phyloP scores from a whole-genome alignment of 2,797 vertebrate genomes.

The Chelonia mydas region DNA sequence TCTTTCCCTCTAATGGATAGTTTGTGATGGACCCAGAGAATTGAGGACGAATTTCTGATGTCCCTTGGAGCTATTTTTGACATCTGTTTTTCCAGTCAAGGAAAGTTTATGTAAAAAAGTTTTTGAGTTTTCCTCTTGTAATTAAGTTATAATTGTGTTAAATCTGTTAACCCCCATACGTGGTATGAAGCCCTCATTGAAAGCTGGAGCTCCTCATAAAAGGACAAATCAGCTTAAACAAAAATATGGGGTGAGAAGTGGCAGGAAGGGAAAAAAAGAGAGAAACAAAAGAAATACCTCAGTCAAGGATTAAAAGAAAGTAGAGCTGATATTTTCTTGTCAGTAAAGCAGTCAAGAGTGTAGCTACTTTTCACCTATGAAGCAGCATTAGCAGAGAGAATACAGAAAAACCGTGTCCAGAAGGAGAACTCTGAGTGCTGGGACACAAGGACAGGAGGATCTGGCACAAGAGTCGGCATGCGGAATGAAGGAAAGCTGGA shows the following conservation, averaged over 20 bases:
- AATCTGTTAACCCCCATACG: constrained; percentile 5
- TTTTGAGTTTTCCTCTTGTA: neutral
- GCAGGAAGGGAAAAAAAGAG: neutral
- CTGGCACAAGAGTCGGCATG: neutral
- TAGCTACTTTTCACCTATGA: neutral
- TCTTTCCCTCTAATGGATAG: neutral
- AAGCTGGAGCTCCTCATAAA: constrained; percentile 26
- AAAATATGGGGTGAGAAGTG: neutral
- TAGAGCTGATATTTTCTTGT: neutral
- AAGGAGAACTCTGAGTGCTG: neutral
- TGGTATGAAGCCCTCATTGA: constrained; percentile 11
- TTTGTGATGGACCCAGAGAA: neutral
- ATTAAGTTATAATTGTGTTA: neutral
- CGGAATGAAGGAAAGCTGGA: neutral
- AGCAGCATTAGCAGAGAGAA: neutral
- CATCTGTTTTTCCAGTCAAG: neutral
- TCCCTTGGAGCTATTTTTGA: neutral
- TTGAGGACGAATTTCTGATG: neutral
- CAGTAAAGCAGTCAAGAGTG: neutral
- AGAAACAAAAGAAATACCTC: neutral
- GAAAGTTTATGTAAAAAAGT: neutral
- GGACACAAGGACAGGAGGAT: neutral
- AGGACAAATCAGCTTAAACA: neutral
- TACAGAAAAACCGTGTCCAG: neutral
- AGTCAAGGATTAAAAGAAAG: neutral